phyloP scores from a whole-genome alignment of 2,113 vertebrate species.

The Aplodontia rufa region DNA sequence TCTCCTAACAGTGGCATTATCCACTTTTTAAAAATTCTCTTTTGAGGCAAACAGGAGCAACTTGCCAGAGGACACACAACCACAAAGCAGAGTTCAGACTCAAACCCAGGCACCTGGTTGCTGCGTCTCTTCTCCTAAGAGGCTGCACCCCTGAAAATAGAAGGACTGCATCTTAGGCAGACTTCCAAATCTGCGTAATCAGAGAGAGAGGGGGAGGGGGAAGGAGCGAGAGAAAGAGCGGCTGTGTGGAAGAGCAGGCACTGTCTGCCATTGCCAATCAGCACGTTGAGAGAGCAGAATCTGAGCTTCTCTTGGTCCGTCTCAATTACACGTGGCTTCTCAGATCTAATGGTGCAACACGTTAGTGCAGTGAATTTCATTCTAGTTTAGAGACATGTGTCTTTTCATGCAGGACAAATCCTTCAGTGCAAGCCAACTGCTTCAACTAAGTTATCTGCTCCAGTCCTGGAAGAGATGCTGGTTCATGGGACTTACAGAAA shows the following conservation, averaged over 20 bases:
- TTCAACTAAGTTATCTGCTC: neutral
- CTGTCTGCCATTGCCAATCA: neutral
- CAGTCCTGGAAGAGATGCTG: neutral
- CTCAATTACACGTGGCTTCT: neutral
- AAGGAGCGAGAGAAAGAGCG: neutral
- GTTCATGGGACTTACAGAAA: neutral
- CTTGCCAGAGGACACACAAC: neutral
- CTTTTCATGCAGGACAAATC: constrained; percentile 17
- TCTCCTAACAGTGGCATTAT: neutral
- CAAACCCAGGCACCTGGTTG: neutral
- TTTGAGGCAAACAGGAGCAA: neutral
- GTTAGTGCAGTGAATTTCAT: neutral
- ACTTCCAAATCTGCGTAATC: neutral
- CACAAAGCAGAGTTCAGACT: neutral
- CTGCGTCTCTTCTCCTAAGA: neutral
- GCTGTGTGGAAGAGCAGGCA: neutral
- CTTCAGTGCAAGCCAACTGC: neutral
- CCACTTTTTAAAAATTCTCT: too few species aligned
- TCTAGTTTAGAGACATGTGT: neutral
- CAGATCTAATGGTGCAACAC: neutral
- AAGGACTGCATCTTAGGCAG: neutral
- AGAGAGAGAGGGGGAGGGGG: neutral
- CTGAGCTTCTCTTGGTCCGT: neutral
- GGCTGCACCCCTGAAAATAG: neutral
- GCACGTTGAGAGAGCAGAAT: neutral